A percentile compares a stretch with the other conserved stretches of the same genome.
Evolutionary conservation across 92 coral and sea anemone species (phyloP).

Genomic region (Virgularia gustaviana): DNA sequence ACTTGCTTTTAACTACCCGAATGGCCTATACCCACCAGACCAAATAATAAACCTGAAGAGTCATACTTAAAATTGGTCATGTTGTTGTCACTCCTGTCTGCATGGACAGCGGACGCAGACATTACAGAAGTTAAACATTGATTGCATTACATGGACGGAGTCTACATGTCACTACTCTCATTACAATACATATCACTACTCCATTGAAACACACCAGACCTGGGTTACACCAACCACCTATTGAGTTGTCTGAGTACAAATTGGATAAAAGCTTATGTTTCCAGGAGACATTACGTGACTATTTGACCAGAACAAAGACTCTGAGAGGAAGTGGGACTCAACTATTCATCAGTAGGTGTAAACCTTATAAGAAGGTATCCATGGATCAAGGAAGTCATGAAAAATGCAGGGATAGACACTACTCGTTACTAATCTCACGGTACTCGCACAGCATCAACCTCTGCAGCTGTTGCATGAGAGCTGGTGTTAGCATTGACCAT

Average conservation of each 20-base stretch:
- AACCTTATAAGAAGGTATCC: neutral
- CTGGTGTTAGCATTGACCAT: neutral
- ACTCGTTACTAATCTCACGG: neutral
- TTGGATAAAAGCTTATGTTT: neutral
- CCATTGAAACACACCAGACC: neutral
- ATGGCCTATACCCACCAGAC: slow-evolving; percentile 30
- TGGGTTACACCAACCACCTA: neutral
- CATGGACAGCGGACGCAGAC: slow-evolving; percentile 47
- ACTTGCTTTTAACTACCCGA: slow-evolving; percentile 38
- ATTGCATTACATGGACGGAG: slow-evolving; percentile 25
- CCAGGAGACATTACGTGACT: neutral
- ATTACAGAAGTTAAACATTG: slow-evolving; percentile 36
- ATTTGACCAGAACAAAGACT: neutral
- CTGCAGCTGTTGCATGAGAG: neutral
- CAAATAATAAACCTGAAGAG: slow-evolving; percentile 10
- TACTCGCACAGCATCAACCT: neutral
- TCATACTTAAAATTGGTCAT: slow-evolving; percentile 38
- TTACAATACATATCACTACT: neutral
- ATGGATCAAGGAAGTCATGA: neutral
- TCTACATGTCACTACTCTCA: slow-evolving; percentile 38
- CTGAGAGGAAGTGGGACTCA: neutral
- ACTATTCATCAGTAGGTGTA: neutral
- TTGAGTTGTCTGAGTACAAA: neutral
- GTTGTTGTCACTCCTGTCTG: slow-evolving; percentile 46
- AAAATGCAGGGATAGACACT: neutral